These are phyloP conservation scores for Nanorana parkeri DNA, from an alignment of 2,113 vertebrate genomes.

Conservation along the genomic window DNA sequence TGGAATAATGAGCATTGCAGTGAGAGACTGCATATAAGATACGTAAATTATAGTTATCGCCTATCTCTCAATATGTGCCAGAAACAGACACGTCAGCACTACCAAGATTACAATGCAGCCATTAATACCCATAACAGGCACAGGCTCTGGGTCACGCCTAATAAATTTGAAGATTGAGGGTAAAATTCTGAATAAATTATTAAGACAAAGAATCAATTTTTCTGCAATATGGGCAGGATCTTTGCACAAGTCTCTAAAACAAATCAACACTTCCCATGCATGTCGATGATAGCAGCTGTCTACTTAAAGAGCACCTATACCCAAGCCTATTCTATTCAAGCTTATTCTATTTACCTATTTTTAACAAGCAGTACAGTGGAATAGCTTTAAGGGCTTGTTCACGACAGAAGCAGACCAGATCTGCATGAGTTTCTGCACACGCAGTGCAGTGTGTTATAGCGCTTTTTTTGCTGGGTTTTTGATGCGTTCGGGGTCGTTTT, in stretches of 20 bases:
- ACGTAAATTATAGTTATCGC: neutral
- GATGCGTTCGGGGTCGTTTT: too few species aligned
- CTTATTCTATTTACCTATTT: too few species aligned
- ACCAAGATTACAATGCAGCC: neutral
- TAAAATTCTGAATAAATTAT: neutral
- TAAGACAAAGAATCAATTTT: slow-evolving; percentile 7
- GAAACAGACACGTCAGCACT: slow-evolving; percentile 17
- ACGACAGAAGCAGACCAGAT: too few species aligned
- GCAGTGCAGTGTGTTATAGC: too few species aligned
- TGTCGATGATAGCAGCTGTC: too few species aligned
- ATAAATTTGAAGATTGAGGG: slow-evolving; percentile 1
- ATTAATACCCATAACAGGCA: neutral
- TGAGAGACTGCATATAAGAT: neutral
- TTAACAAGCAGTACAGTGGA: too few species aligned
- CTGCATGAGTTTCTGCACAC: too few species aligned
- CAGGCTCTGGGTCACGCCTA: neutral
- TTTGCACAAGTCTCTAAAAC: neutral
- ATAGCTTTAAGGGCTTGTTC: too few species aligned
- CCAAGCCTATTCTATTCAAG: too few species aligned
- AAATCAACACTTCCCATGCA: too few species aligned
- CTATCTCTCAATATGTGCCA: neutral
- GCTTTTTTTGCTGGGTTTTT: too few species aligned
- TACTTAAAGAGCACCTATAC: too few species aligned
- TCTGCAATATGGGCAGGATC: neutral
- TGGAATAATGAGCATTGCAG: neutral